These are phyloP conservation scores for Drosophila phalerata DNA, from an alignment of 2,888 invertebrate genomes.

Conservation along the genomic window DNA sequence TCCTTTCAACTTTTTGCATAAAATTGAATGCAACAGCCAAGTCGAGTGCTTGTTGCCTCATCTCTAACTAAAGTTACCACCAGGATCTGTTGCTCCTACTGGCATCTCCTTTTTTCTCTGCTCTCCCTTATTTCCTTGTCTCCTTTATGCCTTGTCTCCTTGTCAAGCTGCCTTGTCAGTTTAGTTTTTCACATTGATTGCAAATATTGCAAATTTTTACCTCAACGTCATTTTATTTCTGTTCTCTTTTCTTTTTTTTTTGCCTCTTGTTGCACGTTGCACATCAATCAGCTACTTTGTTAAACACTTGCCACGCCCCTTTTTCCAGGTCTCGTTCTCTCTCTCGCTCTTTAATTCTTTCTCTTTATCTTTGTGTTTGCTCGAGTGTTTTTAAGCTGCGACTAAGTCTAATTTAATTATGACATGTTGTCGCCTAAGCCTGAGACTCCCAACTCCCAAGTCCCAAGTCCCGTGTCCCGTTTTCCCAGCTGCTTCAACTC, in stretches of 20 bases:
- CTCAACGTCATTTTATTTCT: constrained; percentile 25
- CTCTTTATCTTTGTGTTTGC: constrained; percentile 51
- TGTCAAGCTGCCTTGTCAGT: constrained; percentile 24
- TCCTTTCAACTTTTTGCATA: constrained; percentile 79
- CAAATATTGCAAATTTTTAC: constrained; percentile 75
- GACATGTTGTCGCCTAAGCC: constrained; percentile 72
- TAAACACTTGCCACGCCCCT: constrained; percentile 27
- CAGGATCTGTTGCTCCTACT: constrained; percentile 19
- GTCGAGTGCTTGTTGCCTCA: constrained; percentile 36
- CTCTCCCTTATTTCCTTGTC: not conserved
- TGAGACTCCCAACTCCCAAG: constrained; percentile 1
- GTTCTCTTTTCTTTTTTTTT: constrained; percentile 20
- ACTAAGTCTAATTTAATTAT: constrained; percentile 81
- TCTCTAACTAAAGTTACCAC: constrained; percentile 35
- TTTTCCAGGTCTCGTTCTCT: not conserved
- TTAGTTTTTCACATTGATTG: constrained; percentile 68
- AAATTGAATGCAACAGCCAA: constrained; percentile 75
- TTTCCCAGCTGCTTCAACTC: constrained; percentile 32
- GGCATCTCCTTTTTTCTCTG: constrained; percentile 1
- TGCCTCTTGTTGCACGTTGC: constrained; percentile 17
- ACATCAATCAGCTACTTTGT: constrained; percentile 55
- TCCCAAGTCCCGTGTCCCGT: not conserved
- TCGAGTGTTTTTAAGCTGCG: constrained; percentile 74
- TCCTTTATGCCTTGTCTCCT: not conserved
- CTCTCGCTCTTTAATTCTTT: not conserved